These are phyloP conservation scores for Cerastis leucographa DNA, from an alignment of 2,888 invertebrate species.

Conservation along the genomic window DNA sequence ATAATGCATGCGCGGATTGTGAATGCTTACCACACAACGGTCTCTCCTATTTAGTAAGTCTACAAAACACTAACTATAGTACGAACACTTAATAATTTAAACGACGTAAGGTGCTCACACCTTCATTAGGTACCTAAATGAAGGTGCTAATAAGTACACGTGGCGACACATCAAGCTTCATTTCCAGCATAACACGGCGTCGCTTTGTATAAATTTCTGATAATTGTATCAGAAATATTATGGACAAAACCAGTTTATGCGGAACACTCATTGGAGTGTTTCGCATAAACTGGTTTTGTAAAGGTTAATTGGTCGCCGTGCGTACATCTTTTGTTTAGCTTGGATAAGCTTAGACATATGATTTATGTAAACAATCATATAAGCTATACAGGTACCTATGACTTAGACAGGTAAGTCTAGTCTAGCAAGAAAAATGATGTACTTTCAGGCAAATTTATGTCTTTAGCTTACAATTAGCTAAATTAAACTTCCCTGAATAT, in stretches of 20 bases:
- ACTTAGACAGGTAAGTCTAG: neutral
- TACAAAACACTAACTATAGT: neutral
- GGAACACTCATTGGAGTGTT: too few species aligned
- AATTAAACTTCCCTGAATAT: neutral
- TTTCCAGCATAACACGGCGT: too few species aligned
- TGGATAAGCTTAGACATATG: neutral
- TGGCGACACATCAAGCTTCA: too few species aligned
- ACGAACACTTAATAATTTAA: neutral
- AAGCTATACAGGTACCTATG: neutral
- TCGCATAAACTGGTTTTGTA: too few species aligned
- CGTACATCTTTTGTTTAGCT: neutral
- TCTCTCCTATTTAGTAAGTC: neutral
- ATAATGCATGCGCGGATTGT: neutral
- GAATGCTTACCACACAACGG: neutral
- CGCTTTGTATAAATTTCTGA: too few species aligned
- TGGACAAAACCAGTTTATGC: too few species aligned
- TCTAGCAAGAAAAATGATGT: neutral
- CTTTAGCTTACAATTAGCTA: neutral
- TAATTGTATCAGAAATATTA: too few species aligned
- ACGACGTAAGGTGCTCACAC: neutral
- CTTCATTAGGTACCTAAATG: neutral
- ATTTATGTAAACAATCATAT: neutral
- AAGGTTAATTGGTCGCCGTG: too few species aligned
- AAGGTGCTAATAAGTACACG: constrained; percentile 4
- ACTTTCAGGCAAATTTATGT: neutral